Base-by-base conservation (phyloP, 2,797 vertebrate species). In the Bovichtus diacanthus region DNA sequence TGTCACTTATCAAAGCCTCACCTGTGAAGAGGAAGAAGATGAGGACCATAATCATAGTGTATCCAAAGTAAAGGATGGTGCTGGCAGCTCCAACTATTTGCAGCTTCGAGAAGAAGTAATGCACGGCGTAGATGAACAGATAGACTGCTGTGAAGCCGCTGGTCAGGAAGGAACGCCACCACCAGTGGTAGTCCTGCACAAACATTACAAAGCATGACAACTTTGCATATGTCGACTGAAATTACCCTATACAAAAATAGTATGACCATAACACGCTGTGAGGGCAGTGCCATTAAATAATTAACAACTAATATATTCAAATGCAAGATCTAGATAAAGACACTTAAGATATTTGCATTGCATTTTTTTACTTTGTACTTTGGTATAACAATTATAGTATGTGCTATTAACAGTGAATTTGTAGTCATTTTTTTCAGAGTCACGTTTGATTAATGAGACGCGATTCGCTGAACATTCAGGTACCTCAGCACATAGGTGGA, bases 1-100 rank as follows among this genome's bases (percentile, higher is more conserved):
- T 7, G 2, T 66, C 18, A 18, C 21, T 39, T 16, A 4, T 61
- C 15, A 70, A 63, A 21, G 39, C 50, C 93, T 93, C 77, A 96
- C 97, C 97, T 88, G 96, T 97, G 90, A 99, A 98, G 86, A 99
- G 96, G 93, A 99, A 97, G 92, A 97, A 99, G 92, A 97, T 97
- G 82, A 98, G 95, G 67, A 97, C 96, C 94, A 97, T 97, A 75
- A 98, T 97, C 95, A 96, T 90, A 0, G 95, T 97, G 92, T 98
- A 99, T 77, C 97, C 96, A 13, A 98, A 97, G 93, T 97, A 99
- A 74, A 99, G 96, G 90, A 97, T 96, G 67, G 96, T 96, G 87
- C 96, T 98, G 39, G 96, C 96, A 0, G 95, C 93, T 51, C 96
- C 96, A 4, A 95, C 94, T 63, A 98, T 97, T 93, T 98, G 96